These are phyloP conservation scores for Struthidea cinerea DNA, from an alignment of 2,113 vertebrate genomes.

Conservation along the genomic window DNA sequence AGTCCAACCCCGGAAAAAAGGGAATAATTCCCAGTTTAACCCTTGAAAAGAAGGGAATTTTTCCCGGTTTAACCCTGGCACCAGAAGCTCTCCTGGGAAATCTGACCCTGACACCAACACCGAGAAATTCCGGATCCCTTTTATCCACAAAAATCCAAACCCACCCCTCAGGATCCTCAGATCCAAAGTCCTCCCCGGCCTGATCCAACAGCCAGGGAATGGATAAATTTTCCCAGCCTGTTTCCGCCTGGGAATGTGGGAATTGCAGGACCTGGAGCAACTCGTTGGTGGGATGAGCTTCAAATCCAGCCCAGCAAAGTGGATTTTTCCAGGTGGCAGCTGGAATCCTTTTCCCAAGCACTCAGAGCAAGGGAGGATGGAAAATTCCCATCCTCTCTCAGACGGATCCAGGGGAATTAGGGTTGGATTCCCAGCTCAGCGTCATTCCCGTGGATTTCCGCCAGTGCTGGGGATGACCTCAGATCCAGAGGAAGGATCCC, in stretches of 20 bases:
- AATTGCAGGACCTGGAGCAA: background rate
- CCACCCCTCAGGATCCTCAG: background rate
- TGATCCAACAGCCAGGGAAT: background rate
- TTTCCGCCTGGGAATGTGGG: background rate
- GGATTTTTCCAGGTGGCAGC: background rate
- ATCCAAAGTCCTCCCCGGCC: background rate
- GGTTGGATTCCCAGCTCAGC: background rate
- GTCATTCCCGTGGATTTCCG: accelerated
- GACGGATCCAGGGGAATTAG: accelerated
- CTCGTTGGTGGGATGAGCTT: background rate
- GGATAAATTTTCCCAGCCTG: accelerated
- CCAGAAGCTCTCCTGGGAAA: background rate
- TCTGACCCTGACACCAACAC: too few species aligned
- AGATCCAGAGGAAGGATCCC: background rate
- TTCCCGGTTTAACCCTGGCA: background rate
- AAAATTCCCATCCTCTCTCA: too few species aligned
- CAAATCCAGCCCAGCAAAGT: accelerated
- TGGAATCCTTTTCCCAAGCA: background rate
- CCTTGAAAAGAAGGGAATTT: background rate
- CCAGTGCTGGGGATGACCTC: background rate
- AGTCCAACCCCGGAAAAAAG: background rate
- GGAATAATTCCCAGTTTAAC: background rate
- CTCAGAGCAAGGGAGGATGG: accelerated
- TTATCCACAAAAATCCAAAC: background rate
- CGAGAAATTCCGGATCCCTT: background rate